A percentile compares a stretch with the other conserved stretches of the same genome.
Conservation (phyloP, 2,113 vertebrate species). For the Tetrax tetrax region DNA sequence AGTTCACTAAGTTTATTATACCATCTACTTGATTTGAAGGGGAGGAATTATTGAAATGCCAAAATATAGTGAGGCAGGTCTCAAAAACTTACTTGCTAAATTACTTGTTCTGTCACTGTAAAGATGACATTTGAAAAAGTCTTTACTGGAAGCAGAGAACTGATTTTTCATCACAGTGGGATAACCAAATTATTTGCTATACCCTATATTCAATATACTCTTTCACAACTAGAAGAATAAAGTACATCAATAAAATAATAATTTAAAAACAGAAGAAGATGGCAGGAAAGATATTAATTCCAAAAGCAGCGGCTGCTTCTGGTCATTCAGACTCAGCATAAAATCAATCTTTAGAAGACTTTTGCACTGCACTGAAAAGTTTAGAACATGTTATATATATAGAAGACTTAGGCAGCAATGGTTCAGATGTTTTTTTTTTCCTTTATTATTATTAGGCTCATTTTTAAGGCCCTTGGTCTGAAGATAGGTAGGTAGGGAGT, state of each 20-base stretch:
- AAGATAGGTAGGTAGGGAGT: background rate
- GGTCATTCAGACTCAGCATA: background rate
- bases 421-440: background rate
- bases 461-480: background rate
- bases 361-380: background rate
- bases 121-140: background rate
- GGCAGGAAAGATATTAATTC: background rate
- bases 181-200: background rate
- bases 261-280: background rate
- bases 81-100: conserved; percentile 2
- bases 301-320: background rate
- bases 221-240: background rate
- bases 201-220: background rate
- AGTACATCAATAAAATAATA: background rate
- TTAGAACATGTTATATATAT: background rate
- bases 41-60: conserved; percentile 6
- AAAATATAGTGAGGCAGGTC: background rate
- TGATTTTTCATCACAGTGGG: background rate
- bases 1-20: conserved; percentile 5
- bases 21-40: background rate
- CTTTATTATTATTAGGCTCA: background rate
- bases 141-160: background rate
- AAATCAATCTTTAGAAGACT: background rate
- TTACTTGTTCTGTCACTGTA: background rate
- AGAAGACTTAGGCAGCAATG: background rate